phyloP scores from a whole-genome alignment of 2,797 vertebrate species.

The Alca torda region DNA sequence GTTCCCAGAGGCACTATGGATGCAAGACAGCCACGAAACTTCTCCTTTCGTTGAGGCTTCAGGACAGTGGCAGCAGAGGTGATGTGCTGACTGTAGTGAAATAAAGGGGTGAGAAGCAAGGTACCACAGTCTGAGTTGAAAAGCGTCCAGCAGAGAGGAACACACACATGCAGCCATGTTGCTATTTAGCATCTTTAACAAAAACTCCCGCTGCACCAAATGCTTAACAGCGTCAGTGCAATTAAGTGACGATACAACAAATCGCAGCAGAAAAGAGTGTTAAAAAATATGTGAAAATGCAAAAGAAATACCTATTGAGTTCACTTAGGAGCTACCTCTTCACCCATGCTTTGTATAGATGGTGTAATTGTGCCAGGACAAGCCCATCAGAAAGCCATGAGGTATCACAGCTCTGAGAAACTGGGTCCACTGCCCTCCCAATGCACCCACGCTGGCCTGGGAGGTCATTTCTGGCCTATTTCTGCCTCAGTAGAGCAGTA shows the following conservation, averaged over 20 bases:
- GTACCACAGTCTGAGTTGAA: background rate
- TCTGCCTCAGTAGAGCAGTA: background rate
- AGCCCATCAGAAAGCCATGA: background rate
- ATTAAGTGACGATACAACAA: background rate
- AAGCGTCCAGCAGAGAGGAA: background rate
- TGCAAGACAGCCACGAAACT: background rate
- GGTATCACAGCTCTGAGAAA: background rate
- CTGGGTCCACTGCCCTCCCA: background rate
- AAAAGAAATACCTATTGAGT: background rate
- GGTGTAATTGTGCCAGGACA: background rate
- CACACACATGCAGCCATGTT: background rate
- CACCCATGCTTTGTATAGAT: background rate
- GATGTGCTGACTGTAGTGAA: background rate
- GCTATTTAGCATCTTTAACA: background rate
- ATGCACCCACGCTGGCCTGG: fast-evolving
- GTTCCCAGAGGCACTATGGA: background rate
- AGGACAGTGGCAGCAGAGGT: background rate
- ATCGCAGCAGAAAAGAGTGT: background rate
- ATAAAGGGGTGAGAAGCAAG: background rate
- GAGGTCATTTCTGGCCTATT: background rate
- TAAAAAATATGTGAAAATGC: background rate
- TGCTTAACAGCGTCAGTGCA: background rate
- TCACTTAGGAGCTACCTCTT: background rate
- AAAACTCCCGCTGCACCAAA: background rate
- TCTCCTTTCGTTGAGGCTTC: background rate